Base-by-base conservation (phyloP, 1,140 invertebrate genomes). In the Steinernema khuongi region DNA sequence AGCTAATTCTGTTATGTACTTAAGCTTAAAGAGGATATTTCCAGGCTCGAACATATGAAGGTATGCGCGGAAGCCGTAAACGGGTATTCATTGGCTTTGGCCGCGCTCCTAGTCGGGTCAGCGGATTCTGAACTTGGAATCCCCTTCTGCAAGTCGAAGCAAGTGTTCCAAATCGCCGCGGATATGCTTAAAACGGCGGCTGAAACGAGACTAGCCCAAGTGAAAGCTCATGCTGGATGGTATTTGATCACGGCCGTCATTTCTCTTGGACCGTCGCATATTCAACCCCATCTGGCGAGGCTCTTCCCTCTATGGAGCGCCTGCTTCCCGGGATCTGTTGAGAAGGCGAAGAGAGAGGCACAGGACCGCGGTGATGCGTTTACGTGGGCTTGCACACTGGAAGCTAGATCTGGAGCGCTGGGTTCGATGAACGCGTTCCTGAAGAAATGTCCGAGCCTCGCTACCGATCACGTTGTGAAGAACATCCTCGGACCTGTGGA, bases 311-410 rank as follows among this genome's bases (percentile, higher is more conserved):
- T 99, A 1, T 99, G 97, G 97, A 90, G 94, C 80, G 97, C 97
- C 87, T 95, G 94, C 30, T 99, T 99, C 86, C 96, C 96, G 0
- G 89, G 94, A 44, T 96, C 94, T 0, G 91, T 90, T 31, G 96
- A 96, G 84, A 95, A 99, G 86, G 88, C 98, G 26, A 96, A 98
- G 83, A 94, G 93, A 4, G 96, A 99, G 87, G 97, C 97, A 85
- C 92, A 93, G 0, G 72, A 33, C 4, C 89, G 96, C 74, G 96
- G 96, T 4, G 96, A 99, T 88, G 92, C 94, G 0, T 98, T 98
- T 85, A 99, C 96, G 43, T 99, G 96, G 96, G 94, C 97, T 76
- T 93, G 98, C 22, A 96, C 95, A 0, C 87, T 99, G 66, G 95
- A 98, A 88, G 94, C 94, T 18, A 89, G 96, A 72, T 93, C 96